Evolutionary conservation across 2,888 invertebrate species (phyloP), one percentile per base, ranked within the genome.

Genomic region (Caradrina kadenii): DNA sequence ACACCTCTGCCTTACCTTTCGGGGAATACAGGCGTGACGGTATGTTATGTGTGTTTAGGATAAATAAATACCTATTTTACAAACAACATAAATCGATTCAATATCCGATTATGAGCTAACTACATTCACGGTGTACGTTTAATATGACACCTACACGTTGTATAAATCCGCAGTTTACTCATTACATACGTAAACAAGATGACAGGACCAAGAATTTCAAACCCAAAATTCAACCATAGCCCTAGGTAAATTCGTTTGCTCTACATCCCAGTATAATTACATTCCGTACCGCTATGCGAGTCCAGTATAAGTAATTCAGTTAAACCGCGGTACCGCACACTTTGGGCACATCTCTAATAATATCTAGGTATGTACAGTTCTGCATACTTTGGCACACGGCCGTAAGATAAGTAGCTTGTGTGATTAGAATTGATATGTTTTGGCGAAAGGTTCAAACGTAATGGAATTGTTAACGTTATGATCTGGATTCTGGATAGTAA

Each of bases 281-380:
- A 77, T 81, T 80, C 48, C 39, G 35, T 7, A 48, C 61, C 22
- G 26, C 65, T 63, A 61, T 69, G 39, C 7, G 56, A 67, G 80
- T 69, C 69, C 69, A 35, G 48, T 50, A 39, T 80, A 66, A 82
- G 58, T 82, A 78, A 82, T 80, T 73, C 75, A 62, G 65, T 82
- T 82, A 73, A 17, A 55, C 45, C 17, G 31, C 31, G 21, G 50
- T 42, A 56, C 52, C 62, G 56, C 63, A 45, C 63, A 50, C 53
- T 74, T 78, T 65, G 11, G 56, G 58, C 35, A 58, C 64, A 55
- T 26, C 35, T 58, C 48, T 55, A 63, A 22, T 63, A 26, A 13
- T 55, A 49, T 4, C n/a, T 48, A 35, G 13, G 13, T 52, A 10
- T 6, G 11, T 42, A 39, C 39, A 39, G 45, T 17, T 45, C 45